Base-by-base conservation (phyloP, 2,888 invertebrate genomes). In the Trisateles emortualis region DNA sequence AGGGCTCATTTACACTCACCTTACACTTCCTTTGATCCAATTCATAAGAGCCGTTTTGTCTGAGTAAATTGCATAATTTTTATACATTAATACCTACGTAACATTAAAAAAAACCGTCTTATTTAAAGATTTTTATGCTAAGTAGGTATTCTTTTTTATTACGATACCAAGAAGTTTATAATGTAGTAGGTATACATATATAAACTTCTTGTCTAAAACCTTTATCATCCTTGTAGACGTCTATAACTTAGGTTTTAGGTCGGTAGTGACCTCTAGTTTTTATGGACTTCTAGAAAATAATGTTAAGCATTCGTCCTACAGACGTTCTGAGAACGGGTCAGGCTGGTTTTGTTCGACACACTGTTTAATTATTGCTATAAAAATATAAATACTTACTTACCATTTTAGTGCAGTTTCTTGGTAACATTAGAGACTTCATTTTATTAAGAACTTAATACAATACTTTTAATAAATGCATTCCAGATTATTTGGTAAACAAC, bases 241-340 rank as follows among this genome's bases (percentile, higher is more conserved):
- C 8, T 14, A 14, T 26, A 59, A 45, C 52, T 53, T 56, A 59
- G 38, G 44, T 57, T 53, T 66, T 53, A 58, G 61, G 64, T 53
- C 53, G 53, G 48, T 22, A 11, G 10, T 65, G 72, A 75, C 75
- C 74, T 75, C 64, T 57, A 63, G 35, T 72, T 75, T 75, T 75
- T 75, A 75, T 70, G 63, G 57, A 54, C 47, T 62, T 70, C 68
- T 74, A 69, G 67, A 74, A 26, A 72, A 72, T 68, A 64, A 68
- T 62, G 62, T 59, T 58, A 54, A 66, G 59, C 42, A 74, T 72
- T 64, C 59, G 77, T 72, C 77, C 77, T 77, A 77, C 74, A 77
- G 77, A 77, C 77, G 64, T 77, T 77, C 77, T 54, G 30, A 56
- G 77, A 77, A 77, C 72, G 14, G 48, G 68, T 68, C 49, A 3